Evolutionary conservation across 2,113 vertebrate genomes (phyloP).

Genomic region (Cebus imitator): DNA sequence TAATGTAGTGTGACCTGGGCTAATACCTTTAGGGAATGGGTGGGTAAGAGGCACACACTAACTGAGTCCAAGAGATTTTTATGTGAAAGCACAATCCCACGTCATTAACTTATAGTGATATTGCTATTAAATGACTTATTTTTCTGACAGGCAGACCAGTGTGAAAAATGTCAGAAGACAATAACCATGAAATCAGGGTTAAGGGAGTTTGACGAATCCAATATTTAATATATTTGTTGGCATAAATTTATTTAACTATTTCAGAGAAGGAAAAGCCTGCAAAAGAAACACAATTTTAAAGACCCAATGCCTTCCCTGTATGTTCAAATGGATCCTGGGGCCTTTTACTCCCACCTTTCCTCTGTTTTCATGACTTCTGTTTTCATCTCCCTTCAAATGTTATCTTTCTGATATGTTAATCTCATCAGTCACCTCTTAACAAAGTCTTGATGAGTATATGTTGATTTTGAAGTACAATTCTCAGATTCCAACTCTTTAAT

Average conservation of each 20-base stretch:
- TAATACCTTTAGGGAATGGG: neutral
- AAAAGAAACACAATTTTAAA: neutral
- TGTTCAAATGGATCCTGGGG: neutral
- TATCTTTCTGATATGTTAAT: neutral
- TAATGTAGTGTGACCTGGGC: neutral
- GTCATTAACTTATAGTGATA: neutral
- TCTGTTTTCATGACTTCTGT: neutral
- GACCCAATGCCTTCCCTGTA: neutral
- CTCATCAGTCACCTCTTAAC: neutral
- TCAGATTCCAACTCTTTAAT: neutral
- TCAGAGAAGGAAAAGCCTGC: neutral
- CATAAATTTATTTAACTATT: neutral
- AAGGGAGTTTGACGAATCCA: neutral
- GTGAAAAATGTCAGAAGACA: neutral
- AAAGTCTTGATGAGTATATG: neutral
- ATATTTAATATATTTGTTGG: neutral
- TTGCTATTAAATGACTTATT: neutral
- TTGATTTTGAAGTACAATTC: neutral
- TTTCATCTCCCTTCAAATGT: neutral
- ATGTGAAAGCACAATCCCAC: neutral
- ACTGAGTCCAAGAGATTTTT: neutral
- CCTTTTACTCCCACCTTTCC: neutral
- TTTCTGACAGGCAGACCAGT: neutral
- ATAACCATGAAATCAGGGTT: neutral
- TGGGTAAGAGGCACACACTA: neutral